phyloP scores from a whole-genome alignment of 2,797 vertebrate genomes.

The Poecile montanus region DNA sequence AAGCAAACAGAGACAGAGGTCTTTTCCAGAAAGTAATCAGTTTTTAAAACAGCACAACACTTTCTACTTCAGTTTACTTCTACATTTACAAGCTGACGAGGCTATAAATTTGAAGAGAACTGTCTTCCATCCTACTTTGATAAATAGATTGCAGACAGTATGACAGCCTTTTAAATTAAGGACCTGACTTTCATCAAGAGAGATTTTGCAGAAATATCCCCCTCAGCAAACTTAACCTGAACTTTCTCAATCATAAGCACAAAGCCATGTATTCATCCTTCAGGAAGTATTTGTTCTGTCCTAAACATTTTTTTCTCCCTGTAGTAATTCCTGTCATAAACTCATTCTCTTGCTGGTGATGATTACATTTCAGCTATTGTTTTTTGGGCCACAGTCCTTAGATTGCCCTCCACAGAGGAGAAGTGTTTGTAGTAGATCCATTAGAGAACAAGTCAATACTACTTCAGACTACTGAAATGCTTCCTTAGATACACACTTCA shows the following conservation, averaged over 20 bases:
- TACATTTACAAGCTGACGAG: constrained; percentile 39
- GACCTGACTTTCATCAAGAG: constrained; percentile 19
- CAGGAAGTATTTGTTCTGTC: background rate
- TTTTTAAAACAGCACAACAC: constrained; percentile 31
- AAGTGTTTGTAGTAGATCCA: background rate
- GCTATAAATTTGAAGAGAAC: constrained; percentile 23
- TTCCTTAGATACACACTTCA: background rate
- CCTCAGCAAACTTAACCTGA: constrained; percentile 22
- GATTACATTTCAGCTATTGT: background rate
- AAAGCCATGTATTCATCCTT: background rate
- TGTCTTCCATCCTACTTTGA: constrained; percentile 5
- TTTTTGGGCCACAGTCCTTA: background rate
- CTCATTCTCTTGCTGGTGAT: background rate
- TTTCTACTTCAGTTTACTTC: constrained; percentile 37
- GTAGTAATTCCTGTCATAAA: background rate
- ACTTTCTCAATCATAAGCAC: constrained; percentile 14
- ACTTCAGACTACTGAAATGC: background rate
- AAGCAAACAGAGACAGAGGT: background rate
- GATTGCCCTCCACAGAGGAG: background rate
- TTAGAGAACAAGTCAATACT: background rate
- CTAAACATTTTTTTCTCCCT: background rate
- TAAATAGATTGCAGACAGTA: constrained; percentile 9
- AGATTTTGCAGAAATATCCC: background rate
- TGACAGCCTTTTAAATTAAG: constrained; percentile 39
- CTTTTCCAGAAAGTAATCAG: constrained; percentile 39